Conservation (phyloP, 2,888 invertebrate genomes). For the Serrognathus titanus region DNA sequence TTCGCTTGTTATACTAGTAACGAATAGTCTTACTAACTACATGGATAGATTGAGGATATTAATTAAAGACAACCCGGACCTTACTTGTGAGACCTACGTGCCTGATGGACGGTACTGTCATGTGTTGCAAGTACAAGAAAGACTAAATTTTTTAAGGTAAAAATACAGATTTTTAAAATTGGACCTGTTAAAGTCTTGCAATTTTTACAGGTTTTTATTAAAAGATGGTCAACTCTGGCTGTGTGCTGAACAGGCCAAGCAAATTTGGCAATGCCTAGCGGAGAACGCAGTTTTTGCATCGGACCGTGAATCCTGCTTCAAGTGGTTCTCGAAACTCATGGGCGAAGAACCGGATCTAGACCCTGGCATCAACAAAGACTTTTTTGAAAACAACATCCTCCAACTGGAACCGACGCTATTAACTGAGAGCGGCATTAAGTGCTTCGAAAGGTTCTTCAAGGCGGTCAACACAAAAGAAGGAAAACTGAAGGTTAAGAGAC, state of each 20-base stretch:
- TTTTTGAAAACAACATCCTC: conserved; percentile 92
- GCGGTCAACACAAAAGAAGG: conserved; percentile 94
- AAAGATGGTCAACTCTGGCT: conserved; percentile 97
- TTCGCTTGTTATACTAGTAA: conserved; percentile 88
- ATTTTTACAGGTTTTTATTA: conserved; percentile 67
- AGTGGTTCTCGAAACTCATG: conserved; percentile 97
- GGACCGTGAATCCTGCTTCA: conserved; percentile 95
- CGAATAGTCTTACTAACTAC: conserved; percentile 85
- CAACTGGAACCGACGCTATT: conserved; percentile 86
- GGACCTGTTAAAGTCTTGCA: neutral
- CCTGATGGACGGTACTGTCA: conserved; percentile 91
- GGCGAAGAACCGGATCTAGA: conserved; percentile 96
- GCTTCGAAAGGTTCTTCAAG: conserved; percentile 83
- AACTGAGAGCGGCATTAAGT: conserved; percentile 94
- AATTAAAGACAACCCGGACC: conserved; percentile 66
- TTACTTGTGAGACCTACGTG: conserved; percentile 74
- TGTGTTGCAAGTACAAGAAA: conserved; percentile 87
- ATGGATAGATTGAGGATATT: conserved; percentile 79
- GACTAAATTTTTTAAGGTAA: conserved; percentile 77
- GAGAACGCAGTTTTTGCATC: conserved; percentile 88
- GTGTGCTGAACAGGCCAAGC: conserved; percentile 94
- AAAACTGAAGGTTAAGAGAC: conserved; percentile 82
- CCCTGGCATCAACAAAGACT: conserved; percentile 92
- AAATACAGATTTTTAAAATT: neutral
- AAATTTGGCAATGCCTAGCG: conserved; percentile 95